Evolutionary conservation across 2,797 vertebrate species (phyloP).

Genomic region (Gadopsis marmoratus): DNA sequence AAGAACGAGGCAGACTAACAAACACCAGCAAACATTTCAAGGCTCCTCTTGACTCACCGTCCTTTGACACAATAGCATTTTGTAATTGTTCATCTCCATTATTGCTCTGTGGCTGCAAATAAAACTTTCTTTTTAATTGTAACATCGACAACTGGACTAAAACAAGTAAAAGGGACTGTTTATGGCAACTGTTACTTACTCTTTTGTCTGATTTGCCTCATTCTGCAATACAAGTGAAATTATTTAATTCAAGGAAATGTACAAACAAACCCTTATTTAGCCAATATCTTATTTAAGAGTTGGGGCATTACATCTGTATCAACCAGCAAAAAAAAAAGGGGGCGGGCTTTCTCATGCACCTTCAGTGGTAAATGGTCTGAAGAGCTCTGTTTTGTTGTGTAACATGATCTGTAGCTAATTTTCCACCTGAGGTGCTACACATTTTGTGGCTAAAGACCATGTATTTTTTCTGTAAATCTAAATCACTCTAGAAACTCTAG

Average conservation of each 20-base stretch:
- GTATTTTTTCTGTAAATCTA: background rate
- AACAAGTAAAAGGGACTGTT: constrained; percentile 48
- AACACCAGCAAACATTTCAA: constrained; percentile 20
- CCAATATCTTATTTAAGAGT: background rate
- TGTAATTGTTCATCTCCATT: constrained; percentile 25
- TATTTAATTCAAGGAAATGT: constrained; percentile 65
- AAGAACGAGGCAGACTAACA: constrained; percentile 94
- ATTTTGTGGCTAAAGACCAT: too few relatives aligned
- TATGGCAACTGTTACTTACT: constrained; percentile 17
- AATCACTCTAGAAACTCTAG: background rate
- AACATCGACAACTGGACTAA: constrained; percentile 22
- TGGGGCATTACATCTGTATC: background rate
- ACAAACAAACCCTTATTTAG: constrained; percentile 18
- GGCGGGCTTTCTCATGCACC: background rate
- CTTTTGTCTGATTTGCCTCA: constrained; percentile 32
- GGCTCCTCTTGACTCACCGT: background rate
- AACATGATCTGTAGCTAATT: background rate
- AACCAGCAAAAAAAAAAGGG: background rate
- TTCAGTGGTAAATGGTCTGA: background rate
- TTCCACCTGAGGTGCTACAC: background rate
- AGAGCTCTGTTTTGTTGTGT: background rate
- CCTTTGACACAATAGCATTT: constrained; percentile 37
- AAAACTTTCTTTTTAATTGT: constrained; percentile 50
- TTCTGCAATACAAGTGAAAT: constrained; percentile 42
- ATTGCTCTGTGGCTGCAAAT: constrained; percentile 35